Evolutionary conservation across 2,113 vertebrate species (phyloP).

Genomic region (Hepsetus odoe): DNA sequence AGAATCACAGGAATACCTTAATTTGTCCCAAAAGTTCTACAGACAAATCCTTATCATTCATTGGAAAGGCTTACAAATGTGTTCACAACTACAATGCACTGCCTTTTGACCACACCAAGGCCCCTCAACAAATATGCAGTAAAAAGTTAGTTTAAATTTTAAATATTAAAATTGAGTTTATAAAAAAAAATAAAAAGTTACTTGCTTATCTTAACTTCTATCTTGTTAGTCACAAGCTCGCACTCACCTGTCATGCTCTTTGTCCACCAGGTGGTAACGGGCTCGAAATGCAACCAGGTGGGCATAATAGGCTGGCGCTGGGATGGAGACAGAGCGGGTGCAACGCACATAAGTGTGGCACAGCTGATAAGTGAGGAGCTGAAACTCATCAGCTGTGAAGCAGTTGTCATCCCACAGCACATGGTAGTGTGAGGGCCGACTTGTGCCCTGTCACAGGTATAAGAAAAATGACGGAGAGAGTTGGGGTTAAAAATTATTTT

Average conservation of each 20-base stretch:
- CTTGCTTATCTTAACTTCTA: too few species aligned
- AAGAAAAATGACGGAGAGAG: background rate
- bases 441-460: constrained; percentile 83
- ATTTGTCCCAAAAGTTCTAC: too few species aligned
- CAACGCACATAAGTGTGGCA: constrained; percentile 98
- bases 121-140: too few species aligned
- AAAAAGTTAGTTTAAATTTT: too few species aligned
- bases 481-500: background rate
- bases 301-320: constrained; percentile 95
- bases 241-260: constrained; percentile 96
- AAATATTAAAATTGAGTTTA: too few species aligned
- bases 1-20: too few species aligned
- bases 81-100: too few species aligned
- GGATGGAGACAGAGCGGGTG: constrained; percentile 95
- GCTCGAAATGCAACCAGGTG: constrained; percentile 96
- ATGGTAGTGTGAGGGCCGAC: constrained; percentile 95
- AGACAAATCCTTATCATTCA: too few species aligned
- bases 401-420: constrained; percentile 98
- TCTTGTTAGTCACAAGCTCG: background rate
- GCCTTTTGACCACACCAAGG: too few species aligned
- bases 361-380: constrained; percentile 97
- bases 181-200: too few species aligned
- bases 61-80: too few species aligned
- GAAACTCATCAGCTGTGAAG: constrained; percentile 95
- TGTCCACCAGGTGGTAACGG: constrained; percentile 96